Base-by-base conservation (phyloP, 2,113 vertebrate genomes). In the Etia nguti region DNA sequence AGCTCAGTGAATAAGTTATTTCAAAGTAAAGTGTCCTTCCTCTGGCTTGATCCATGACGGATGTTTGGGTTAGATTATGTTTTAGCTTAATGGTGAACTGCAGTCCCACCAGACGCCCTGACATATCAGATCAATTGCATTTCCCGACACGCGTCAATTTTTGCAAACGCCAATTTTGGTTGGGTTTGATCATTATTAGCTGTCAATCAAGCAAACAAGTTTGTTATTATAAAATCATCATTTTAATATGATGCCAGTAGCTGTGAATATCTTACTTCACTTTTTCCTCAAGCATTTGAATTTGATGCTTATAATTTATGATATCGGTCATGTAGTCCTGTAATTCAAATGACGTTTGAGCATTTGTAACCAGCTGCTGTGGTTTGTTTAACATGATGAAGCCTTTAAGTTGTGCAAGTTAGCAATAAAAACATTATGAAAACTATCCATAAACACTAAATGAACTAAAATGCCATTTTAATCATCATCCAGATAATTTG, bases 151-250 rank as follows among this genome's bases (percentile, higher is more conserved):
- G 20, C 13, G 2, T 73, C 77, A 43, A 4, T 88, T 41, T 38
- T 86, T 55, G 15, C 10, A 38, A 86, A 31, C 4, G 79, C 54
- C 15, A 2, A 6, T 52, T 82, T 46, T 86, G 73, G 59, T 56
- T 52, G 80, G 59, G 83, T 85, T 62, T 79, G 55, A 89, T 89
- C 87, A 38, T 87, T 86, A 90, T 93, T 90, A 90, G 56, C 77
- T 62, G 84, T 81, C 87, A 88, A 8, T 92, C 86, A 79, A 41
- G 38, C 43, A 22, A 36, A 56, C 15, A n/a, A 50, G 6, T 68
- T 22, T 5, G 7, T 56, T 59, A 13, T 80, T 85, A 56, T 12
- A 59, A 80, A 65, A 82, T 26, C 7, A 8, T 68, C 43, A 46
- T 85, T 83, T 88, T 85, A 57, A 86, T 85, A 31, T 77, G 81